Conservation (phyloP, 2,797 vertebrate genomes). For the Gymnodraco acuticeps region DNA sequence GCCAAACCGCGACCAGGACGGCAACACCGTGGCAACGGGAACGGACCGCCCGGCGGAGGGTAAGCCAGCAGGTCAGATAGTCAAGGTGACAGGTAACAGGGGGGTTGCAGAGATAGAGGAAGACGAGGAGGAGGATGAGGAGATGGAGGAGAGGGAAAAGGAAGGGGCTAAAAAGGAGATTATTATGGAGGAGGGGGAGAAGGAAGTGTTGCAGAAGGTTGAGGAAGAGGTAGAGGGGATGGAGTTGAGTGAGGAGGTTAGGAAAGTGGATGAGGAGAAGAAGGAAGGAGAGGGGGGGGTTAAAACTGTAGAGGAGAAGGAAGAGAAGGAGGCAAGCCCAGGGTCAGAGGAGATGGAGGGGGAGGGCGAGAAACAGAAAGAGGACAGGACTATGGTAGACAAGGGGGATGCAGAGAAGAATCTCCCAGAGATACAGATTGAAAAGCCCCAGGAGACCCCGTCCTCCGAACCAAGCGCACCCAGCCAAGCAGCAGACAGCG, state of each 20-base stretch:
- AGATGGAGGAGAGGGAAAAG: slow-evolving; percentile 75
- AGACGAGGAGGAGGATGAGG: slow-evolving; percentile 87
- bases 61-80: slow-evolving; percentile 97
- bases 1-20: slow-evolving; percentile 91
- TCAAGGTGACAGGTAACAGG: slow-evolving; percentile 96
- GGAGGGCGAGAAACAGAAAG: slow-evolving; percentile 83
- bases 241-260: slow-evolving; percentile 47
- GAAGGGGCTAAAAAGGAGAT: slow-evolving; percentile 44
- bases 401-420: slow-evolving; percentile 53
- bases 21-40: slow-evolving; percentile 89
- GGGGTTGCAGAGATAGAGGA: slow-evolving; percentile 90
- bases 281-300: slow-evolving; percentile 73
- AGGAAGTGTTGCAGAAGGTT: slow-evolving; percentile 79
- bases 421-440: slow-evolving; percentile 41
- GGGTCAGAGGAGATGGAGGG: slow-evolving; percentile 84
- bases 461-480: slow-evolving; percentile 32
- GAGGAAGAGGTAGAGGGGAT: slow-evolving; percentile 78
- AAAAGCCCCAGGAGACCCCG: slow-evolving; percentile 61
- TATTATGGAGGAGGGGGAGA: slow-evolving; percentile 75
- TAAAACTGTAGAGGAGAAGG: slow-evolving; percentile 65
- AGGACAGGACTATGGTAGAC: slow-evolving; percentile 64
- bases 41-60: slow-evolving; percentile 93
- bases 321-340: slow-evolving; percentile 85
- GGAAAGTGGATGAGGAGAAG: slow-evolving; percentile 22
- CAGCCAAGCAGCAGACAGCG: slow-evolving; percentile 51